Base-by-base conservation (phyloP, 2,888 invertebrate genomes). In the Plutella xylostella region DNA sequence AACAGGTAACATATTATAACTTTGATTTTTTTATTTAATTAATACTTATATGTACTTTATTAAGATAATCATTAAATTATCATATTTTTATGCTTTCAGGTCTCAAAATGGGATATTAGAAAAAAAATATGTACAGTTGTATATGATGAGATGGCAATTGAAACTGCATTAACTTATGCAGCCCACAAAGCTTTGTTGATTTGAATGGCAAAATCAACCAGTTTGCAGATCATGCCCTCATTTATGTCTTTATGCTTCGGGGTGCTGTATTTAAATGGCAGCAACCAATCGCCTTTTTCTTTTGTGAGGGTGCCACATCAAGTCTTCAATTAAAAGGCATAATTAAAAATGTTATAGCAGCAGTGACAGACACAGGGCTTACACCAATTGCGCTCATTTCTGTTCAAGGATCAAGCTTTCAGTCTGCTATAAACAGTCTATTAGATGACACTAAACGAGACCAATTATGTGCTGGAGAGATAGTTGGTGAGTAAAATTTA, bases 121-220 rank as follows among this genome's bases (percentile, higher is more conserved):
- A n/a, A n/a, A n/a, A n/a, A n/a, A n/a, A n/a, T n/a, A n/a, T n/a
- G n/a, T n/a, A n/a, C n/a, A n/a, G n/a, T n/a, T n/a, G n/a, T n/a
- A n/a, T n/a, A n/a, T n/a, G n/a, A n/a, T n/a, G n/a, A n/a, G n/a
- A n/a, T n/a, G n/a, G n/a, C n/a, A n/a, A n/a, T n/a, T n/a, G n/a
- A n/a, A n/a, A n/a, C n/a, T n/a, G n/a, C n/a, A n/a, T n/a, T n/a
- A n/a, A n/a, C n/a, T n/a, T n/a, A n/a, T n/a, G n/a, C n/a, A n/a
- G n/a, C n/a, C n/a, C n/a, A n/a, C n/a, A n/a, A n/a, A n/a, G 52
- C 48, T 34, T 55, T 54, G 12, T 55, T 54, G 44, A 51, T 51
- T 11, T 22, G 54, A 19, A 53, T 54, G 5, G 50, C 51, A 9
- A 45, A 39, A 38, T 20, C 42, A 2, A 53, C 49, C 2, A 21